phyloP scores from a whole-genome alignment of 2,797 vertebrate species.

The Neoniphon sammara region DNA sequence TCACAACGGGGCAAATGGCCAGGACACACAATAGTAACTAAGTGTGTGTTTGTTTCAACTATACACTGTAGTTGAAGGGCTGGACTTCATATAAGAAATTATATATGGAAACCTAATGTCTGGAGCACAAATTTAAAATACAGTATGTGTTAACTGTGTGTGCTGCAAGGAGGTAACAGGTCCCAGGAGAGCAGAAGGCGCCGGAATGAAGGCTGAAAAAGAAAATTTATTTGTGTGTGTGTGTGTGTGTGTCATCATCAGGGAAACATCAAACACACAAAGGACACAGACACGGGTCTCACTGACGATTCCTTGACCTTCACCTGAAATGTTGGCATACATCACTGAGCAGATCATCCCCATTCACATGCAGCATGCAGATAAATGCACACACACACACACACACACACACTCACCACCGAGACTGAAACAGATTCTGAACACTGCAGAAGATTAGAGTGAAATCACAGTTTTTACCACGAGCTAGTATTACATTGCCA shows the following conservation, averaged over 20 bases:
- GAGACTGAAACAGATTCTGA: constrained; percentile 55
- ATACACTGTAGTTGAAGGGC: constrained; percentile 3
- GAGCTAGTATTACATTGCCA: too few species aligned
- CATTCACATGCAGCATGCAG: constrained; percentile 79
- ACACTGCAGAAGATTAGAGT: constrained; percentile 27
- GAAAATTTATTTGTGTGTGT: constrained; percentile 26
- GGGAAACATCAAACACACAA: constrained; percentile 31
- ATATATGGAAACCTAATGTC: neutral
- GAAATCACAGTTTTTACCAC: neutral
- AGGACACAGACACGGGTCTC: constrained; percentile 3
- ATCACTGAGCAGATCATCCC: constrained; percentile 37
- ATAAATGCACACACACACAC: constrained; percentile 38
- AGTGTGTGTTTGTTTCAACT: neutral
- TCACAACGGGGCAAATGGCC: constrained; percentile 43
- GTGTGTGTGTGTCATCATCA: constrained; percentile 17
- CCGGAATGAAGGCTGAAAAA: constrained; percentile 39
- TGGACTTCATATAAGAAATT: neutral
- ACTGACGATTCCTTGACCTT: constrained; percentile 50
- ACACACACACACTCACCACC: constrained; percentile 43
- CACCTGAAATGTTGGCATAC: constrained; percentile 51
- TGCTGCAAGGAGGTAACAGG: neutral
- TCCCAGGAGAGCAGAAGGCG: constrained; percentile 12
- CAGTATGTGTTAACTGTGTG: constrained; percentile 16
- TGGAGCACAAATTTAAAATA: neutral
- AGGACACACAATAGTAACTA: constrained; percentile 33